Base-by-base conservation (phyloP, 1,140 invertebrate genomes). In the Drosophila oshimai region DNA sequence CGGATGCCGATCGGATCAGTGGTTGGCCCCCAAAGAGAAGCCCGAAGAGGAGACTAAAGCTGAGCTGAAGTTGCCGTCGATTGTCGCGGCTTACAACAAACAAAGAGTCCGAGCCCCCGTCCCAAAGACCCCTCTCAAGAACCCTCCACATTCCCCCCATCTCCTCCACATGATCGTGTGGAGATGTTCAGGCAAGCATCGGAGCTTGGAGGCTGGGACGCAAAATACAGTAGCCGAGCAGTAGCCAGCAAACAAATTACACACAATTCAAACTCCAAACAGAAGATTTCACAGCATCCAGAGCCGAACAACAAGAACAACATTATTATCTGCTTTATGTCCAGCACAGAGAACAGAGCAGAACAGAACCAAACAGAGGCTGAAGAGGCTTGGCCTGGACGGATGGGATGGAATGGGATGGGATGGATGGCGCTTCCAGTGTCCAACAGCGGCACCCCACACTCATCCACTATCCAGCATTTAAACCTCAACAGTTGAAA, bases 321-420 rank as follows among this genome's bases (percentile, higher is more conserved):
- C 87, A 89, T 79, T 89, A 89, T 89, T 89, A 89, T 86, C 86
- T 70, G 77, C 67, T 75, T 86, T 84, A 79, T 79, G 80, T 79
- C 75, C 70, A 58, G 75, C 50, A 58, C 68, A 7, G 54, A 47
- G n/a, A 62, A 58, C 68, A 7, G 54, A 47, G n/a, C n/a, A n/a
- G n/a, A n/a, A n/a, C n/a, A n/a, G n/a, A n/a, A n/a, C n/a, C n/a
- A n/a, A 62, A 58, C 68, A 7, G 54, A 47, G n/a, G 69, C 72
- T 74, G 33, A 37, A 72, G 62, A 65, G 75, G 74, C 46, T 51
- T 22, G 58, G 42, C 53, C 26, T 13, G 31, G 58, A 65, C 70
- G 58, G 53, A 57, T n/a, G n/a, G n/a, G n/a, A n/a, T n/a, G n/a
- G n/a, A n/a, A n/a, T n/a, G n/a, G n/a, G n/a, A n/a, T n/a, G n/a